phyloP scores from a whole-genome alignment of 2,888 invertebrate genomes.

The Mylabris sibirica region DNA sequence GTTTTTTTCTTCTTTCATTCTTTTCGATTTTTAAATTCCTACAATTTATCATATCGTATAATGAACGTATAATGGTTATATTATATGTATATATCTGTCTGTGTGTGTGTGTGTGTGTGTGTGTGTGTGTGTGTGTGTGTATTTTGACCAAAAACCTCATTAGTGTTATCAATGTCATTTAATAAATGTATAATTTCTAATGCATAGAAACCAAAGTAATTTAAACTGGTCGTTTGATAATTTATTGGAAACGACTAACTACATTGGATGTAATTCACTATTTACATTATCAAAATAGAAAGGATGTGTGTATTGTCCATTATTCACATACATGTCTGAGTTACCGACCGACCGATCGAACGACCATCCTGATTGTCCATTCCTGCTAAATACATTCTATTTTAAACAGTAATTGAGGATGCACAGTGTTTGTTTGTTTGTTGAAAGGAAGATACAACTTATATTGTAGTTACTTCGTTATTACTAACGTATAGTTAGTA shows the following conservation, averaged over 20 bases:
- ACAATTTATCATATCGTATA: too few species aligned
- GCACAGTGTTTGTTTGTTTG: too few species aligned
- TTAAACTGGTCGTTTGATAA: constrained; percentile 9
- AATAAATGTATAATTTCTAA: constrained; percentile 9
- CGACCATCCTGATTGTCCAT: neutral
- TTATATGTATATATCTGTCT: too few species aligned
- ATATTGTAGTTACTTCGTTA: neutral
- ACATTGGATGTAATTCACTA: neutral
- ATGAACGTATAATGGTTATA: too few species aligned
- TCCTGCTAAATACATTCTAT: neutral
- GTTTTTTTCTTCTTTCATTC: neutral
- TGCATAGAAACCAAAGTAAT: constrained; percentile 12
- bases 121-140: neutral
- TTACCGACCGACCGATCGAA: too few species aligned
- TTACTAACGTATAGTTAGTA: too few species aligned
- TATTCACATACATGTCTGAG: neutral
- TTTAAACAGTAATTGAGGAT: constrained; percentile 6
- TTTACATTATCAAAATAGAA: constrained; percentile 14
- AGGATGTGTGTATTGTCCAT: neutral
- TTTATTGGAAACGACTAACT: constrained; percentile 8
- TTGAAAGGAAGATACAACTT: constrained; percentile 3
- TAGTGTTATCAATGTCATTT: constrained; percentile 14
- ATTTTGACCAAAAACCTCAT: constrained; percentile 10
- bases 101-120: neutral
- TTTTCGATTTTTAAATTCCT: neutral